Percentiles rank a stretch among this genome's conserved stretches.
These are phyloP conservation scores for Caenorhabditis panamensis DNA, from an alignment of 2,888 invertebrate genomes.

Conservation along the genomic window DNA sequence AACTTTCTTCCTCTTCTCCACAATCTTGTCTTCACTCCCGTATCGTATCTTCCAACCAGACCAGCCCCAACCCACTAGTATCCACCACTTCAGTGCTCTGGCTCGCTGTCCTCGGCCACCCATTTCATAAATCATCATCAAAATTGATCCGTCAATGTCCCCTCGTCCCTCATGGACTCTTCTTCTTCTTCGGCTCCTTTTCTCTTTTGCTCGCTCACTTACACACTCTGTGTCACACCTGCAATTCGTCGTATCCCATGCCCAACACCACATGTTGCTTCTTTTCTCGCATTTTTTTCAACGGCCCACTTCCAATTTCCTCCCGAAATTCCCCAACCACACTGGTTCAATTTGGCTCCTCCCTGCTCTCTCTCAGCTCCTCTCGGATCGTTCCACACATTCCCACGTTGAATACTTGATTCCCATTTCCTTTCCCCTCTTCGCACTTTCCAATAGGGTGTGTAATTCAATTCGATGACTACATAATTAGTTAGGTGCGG, in stretches of 20 bases:
- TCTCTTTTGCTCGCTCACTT: constrained; percentile 43
- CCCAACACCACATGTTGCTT: constrained; percentile 52
- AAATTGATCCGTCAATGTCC: constrained; percentile 53
- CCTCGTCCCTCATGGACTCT: constrained; percentile 34
- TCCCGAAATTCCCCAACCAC: not conserved
- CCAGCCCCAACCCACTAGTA: constrained; percentile 6
- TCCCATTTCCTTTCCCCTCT: not conserved
- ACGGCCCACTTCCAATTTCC: constrained; percentile 27
- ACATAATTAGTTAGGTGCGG: constrained; percentile 48
- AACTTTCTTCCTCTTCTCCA: not conserved
- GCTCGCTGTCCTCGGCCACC: constrained; percentile 34
- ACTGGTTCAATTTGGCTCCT: not conserved
- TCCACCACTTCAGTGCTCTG: constrained; percentile 8
- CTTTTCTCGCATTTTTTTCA: constrained; percentile 20
- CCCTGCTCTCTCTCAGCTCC: not conserved
- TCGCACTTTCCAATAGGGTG: constrained; percentile 12
- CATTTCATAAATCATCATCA: constrained; percentile 58
- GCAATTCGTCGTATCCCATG: constrained; percentile 51
- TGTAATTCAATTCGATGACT: constrained; percentile 52
- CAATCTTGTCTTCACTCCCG: not conserved
- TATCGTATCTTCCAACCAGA: constrained; percentile 10
- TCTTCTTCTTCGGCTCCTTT: constrained; percentile 22
- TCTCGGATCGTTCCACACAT: no score
- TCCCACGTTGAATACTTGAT: constrained; percentile 37
- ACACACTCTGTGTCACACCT: constrained; percentile 45